Evolutionary conservation across 2,888 invertebrate genomes (phyloP).

Genomic region (Agrenia bidenticulata): DNA sequence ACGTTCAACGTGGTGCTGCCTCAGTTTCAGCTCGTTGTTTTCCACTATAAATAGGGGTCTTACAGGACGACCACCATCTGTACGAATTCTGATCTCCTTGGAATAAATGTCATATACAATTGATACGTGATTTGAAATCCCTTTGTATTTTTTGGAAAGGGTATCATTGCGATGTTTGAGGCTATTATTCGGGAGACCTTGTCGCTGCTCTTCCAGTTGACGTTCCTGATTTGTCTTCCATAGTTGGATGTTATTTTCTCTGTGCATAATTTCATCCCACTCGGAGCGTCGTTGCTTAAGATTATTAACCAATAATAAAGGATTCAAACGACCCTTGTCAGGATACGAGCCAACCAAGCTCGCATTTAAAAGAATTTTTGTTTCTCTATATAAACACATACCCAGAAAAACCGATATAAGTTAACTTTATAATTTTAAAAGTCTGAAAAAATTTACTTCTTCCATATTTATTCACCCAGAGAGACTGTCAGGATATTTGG

Average conservation of each 20-base stretch:
- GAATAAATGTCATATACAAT: slow-evolving; percentile 25
- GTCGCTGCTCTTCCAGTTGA: too few relatives aligned
- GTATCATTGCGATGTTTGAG: not conserved
- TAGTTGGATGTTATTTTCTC: too few relatives aligned
- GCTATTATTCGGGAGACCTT: not conserved
- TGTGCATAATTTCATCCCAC: slow-evolving; percentile 15
- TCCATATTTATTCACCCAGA: too few relatives aligned
- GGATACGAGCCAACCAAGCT: slow-evolving; percentile 65
- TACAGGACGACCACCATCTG: slow-evolving; percentile 65
- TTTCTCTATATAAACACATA: slow-evolving; percentile 57
- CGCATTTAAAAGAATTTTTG: slow-evolving; percentile 66
- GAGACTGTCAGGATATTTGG: slow-evolving; percentile 11
- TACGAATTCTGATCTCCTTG: slow-evolving; percentile 63
- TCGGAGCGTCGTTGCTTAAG: slow-evolving; percentile 25
- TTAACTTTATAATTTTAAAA: too few relatives aligned
- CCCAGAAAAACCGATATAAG: too few relatives aligned
- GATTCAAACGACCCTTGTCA: slow-evolving; percentile 52
- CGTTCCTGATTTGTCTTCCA: too few relatives aligned
- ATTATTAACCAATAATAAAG: slow-evolving; percentile 63
- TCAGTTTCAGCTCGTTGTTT: slow-evolving; percentile 59
- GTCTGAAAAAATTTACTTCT: too few relatives aligned
- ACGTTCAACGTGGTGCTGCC: slow-evolving; percentile 61
- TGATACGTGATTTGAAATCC: slow-evolving; percentile 62
- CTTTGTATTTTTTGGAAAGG: slow-evolving; percentile 55
- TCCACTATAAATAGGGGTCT: slow-evolving; percentile 65